phyloP scores from a whole-genome alignment of 2,113 vertebrate species.

The Oxyruncus cristatus region DNA sequence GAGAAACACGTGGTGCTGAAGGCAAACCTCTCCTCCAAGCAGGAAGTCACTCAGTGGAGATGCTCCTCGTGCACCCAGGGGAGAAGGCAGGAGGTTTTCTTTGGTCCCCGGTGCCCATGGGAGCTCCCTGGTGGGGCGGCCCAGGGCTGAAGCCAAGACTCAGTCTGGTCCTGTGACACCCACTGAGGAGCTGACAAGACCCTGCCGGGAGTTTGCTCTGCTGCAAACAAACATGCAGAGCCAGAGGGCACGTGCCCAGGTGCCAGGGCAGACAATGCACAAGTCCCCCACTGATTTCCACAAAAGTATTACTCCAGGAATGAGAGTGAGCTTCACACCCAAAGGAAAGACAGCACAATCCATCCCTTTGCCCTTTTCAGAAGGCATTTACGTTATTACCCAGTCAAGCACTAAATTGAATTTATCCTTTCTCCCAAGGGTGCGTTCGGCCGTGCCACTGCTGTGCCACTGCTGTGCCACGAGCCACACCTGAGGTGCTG shows the following conservation, averaged over 20 bases:
- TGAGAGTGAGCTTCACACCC: not conserved
- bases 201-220: not conserved
- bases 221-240: fast-evolving
- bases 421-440: not conserved
- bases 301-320: not conserved
- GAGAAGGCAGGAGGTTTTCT: not conserved
- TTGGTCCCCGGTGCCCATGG: not conserved
- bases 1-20: not conserved
- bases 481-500: not conserved
- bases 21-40: not conserved
- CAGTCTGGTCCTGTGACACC: not conserved
- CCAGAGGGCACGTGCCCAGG: not conserved
- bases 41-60: not conserved
- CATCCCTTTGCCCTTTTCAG: not conserved
- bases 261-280: not conserved
- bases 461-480: not conserved
- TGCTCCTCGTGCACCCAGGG: not conserved
- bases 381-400: not conserved
- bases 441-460: not conserved
- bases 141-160: not conserved
- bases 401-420: not conserved
- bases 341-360: not conserved
- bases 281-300: not conserved
- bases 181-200: not conserved
- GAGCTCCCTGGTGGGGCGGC: fast-evolving